Evolutionary conservation across 2,797 vertebrate species (phyloP).

Genomic region (Pseudochaenichthys georgianus): DNA sequence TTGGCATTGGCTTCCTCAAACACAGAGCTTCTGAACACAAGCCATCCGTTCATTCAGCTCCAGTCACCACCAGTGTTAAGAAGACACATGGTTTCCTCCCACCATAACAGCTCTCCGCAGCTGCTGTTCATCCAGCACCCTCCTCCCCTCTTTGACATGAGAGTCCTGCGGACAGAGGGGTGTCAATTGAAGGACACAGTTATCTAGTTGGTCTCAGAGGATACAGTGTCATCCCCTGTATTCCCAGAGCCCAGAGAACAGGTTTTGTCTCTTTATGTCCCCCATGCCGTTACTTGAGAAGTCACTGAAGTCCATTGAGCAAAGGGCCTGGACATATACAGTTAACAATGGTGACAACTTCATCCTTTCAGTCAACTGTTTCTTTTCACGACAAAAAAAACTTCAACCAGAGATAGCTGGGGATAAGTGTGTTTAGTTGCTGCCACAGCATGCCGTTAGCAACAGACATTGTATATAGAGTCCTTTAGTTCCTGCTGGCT

Average conservation of each 20-base stretch:
- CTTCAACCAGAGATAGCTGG: background rate
- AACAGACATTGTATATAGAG: background rate
- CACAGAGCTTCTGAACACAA: slow-evolving; percentile 31
- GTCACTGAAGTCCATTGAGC: slow-evolving; percentile 29
- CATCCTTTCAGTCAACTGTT: slow-evolving; percentile 4
- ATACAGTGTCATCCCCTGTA: slow-evolving; percentile 58
- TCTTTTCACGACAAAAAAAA: background rate
- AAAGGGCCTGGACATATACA: slow-evolving; percentile 26
- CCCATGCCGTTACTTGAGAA: slow-evolving; percentile 57
- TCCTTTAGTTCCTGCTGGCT: background rate
- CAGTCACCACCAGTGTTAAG: slow-evolving; percentile 19
- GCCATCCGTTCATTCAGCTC: slow-evolving; percentile 27
- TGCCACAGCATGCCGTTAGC: background rate
- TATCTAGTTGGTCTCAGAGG: slow-evolving; percentile 48
- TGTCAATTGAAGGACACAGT: slow-evolving; percentile 41
- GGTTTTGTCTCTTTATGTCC: slow-evolving; percentile 58
- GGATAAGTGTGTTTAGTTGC: background rate
- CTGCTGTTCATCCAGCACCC: slow-evolving; percentile 34
- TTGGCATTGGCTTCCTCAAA: slow-evolving; percentile 35
- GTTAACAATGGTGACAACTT: slow-evolving; percentile 20
- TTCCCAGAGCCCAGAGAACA: slow-evolving; percentile 53
- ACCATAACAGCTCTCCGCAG: slow-evolving; percentile 23
- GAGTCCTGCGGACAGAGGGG: slow-evolving; percentile 13
- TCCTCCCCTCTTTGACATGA: slow-evolving; percentile 24
- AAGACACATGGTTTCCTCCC: slow-evolving; percentile 29